phyloP scores from a whole-genome alignment of 2,888 invertebrate species.

The Catonia carolina region DNA sequence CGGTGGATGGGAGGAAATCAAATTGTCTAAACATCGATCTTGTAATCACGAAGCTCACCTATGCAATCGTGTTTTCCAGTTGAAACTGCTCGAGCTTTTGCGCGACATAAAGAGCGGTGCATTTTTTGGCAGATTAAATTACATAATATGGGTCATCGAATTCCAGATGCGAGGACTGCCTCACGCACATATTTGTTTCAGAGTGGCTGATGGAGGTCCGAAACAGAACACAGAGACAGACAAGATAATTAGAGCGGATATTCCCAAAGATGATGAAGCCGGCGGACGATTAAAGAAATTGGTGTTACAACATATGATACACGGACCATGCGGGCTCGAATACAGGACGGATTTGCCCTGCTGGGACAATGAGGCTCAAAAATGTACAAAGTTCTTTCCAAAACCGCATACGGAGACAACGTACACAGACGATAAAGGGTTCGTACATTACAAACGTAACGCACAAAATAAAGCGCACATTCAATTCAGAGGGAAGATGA shows the following conservation, averaged over 20 bases:
- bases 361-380: slow-evolving; percentile 13
- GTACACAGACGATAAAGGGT: too few relatives aligned
- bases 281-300: slow-evolving; percentile 13
- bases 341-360: slow-evolving; percentile 23
- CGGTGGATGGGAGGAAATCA: slow-evolving; percentile 20
- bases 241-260: slow-evolving; percentile 20
- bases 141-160: slow-evolving; percentile 23
- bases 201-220: too few relatives aligned
- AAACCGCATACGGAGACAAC: slow-evolving; percentile 16
- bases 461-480: not conserved
- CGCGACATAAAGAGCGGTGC: too few relatives aligned
- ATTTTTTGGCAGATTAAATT: slow-evolving; percentile 19
- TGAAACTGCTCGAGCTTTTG: slow-evolving; percentile 18
- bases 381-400: slow-evolving; percentile 23
- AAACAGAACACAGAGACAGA: slow-evolving; percentile 22
- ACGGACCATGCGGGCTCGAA: slow-evolving; percentile 22
- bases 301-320: slow-evolving; percentile 20
- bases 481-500: too few relatives aligned
- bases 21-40: not conserved
- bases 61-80: slow-evolving; percentile 5
- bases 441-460: slow-evolving; percentile 15
- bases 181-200: too few relatives aligned
- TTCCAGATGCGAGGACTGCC: too few relatives aligned
- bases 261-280: slow-evolving; percentile 23
- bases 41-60: not conserved